These are phyloP conservation scores for Pardalotus punctatus DNA, from an alignment of 2,113 vertebrate genomes.

Conservation along the genomic window DNA sequence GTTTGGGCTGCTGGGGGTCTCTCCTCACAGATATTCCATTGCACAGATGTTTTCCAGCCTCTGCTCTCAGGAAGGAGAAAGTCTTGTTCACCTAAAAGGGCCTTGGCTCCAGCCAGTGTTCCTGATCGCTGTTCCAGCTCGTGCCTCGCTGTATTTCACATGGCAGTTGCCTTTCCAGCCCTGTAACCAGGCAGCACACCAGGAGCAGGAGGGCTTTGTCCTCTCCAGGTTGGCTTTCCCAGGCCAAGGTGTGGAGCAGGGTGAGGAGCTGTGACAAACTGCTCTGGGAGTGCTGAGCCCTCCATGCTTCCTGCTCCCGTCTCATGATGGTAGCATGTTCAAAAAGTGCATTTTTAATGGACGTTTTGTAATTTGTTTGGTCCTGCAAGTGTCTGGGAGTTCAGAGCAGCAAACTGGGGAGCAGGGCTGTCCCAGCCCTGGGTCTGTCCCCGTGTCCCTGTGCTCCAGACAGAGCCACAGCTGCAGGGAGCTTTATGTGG, in stretches of 20 bases:
- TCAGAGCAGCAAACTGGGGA: background rate
- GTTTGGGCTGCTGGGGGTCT: background rate
- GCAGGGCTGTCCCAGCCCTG: background rate
- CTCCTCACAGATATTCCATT: background rate
- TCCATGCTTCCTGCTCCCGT: rapidly evolving
- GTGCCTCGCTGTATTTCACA: background rate
- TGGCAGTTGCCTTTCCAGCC: slow-evolving; percentile 12
- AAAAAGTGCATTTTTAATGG: background rate
- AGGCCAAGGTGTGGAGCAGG: background rate
- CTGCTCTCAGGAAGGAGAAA: background rate
- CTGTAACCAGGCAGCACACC: slow-evolving; percentile 51
- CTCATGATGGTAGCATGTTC: rapidly evolving
- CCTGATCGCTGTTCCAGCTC: background rate
- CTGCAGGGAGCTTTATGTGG: background rate
- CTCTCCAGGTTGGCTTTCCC: slow-evolving; percentile 1
- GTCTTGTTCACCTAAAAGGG: background rate
- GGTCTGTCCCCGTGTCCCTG: rapidly evolving
- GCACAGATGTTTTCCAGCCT: background rate
- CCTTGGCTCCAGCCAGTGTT: background rate
- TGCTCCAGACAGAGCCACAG: rapidly evolving
- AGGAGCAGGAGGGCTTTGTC: slow-evolving; percentile 4
- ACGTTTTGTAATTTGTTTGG: background rate
- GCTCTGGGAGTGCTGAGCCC: rapidly evolving
- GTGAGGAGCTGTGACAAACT: background rate
- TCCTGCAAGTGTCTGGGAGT: background rate